Evolutionary conservation across 2,888 invertebrate species (phyloP).

Genomic region (Caenorhabditis virilis): DNA sequence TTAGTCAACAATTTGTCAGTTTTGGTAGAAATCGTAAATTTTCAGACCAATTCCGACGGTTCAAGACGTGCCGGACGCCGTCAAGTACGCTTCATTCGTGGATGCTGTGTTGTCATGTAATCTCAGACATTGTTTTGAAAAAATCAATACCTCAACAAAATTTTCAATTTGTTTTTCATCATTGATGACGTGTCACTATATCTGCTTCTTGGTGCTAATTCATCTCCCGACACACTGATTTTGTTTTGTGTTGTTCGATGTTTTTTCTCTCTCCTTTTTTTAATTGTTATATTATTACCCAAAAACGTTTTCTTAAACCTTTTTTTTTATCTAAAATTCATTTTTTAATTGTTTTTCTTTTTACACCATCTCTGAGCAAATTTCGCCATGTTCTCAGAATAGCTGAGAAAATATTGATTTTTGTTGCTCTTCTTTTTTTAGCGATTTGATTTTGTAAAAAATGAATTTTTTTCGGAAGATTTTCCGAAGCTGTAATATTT

Average conservation of each 20-base stretch:
- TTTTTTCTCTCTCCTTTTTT: conserved; percentile 6
- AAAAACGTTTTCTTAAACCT: no score
- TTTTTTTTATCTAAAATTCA: no score
- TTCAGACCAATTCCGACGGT: conserved; percentile 16
- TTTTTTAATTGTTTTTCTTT: no score
- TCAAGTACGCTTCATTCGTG: conserved; percentile 31
- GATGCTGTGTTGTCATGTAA: conserved; percentile 28
- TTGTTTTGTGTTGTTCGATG: conserved; percentile 9
- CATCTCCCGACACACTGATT: conserved; percentile 5
- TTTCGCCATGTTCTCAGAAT: no score
- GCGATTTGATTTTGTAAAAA: no score
- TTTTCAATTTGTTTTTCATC: conserved; percentile 18
- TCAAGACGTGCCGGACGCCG: conserved; percentile 12
- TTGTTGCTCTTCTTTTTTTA: no score
- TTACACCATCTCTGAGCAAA: no score
- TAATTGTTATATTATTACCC: conserved; percentile 12
- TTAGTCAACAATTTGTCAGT: no score
- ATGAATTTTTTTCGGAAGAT: no score
- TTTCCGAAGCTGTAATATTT: no score
- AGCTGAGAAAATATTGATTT: no score
- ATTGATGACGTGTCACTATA: conserved; percentile 25
- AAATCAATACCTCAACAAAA: neutral
- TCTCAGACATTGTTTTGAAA: neutral
- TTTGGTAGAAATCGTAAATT: no score
- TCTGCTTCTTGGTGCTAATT: conserved; percentile 24